These are phyloP conservation scores for Chionoecetes opilio DNA, from an alignment of 1,140 invertebrate species.

Conservation along the genomic window DNA sequence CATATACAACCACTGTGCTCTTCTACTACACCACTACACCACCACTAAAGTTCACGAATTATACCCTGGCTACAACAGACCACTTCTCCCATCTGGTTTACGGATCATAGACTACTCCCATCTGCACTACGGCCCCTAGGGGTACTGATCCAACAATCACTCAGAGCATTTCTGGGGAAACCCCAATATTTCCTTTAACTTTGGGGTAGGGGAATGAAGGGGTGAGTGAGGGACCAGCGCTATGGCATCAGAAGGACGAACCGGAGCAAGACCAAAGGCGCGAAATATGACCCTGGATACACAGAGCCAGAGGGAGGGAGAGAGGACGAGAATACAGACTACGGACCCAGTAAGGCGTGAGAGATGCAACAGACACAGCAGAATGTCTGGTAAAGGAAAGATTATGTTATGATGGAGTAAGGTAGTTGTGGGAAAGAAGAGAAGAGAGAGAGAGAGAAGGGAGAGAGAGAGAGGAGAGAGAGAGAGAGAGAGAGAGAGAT, in stretches of 20 bases:
- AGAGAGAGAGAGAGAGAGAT: background rate
- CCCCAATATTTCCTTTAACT: conserved; percentile 85
- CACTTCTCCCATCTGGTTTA: too few relatives aligned
- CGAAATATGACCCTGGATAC: conserved; percentile 89
- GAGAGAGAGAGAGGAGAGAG: background rate
- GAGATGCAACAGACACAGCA: too few relatives aligned
- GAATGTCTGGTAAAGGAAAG: background rate
- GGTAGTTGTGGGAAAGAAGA: background rate
- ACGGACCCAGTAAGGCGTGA: too few relatives aligned
- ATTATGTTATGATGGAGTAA: background rate
- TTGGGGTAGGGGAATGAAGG: conserved; percentile 95
- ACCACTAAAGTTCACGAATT: too few relatives aligned
- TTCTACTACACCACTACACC: too few relatives aligned
- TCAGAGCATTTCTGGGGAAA: too few relatives aligned
- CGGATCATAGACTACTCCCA: too few relatives aligned
- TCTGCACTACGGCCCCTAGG: too few relatives aligned
- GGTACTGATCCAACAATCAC: too few relatives aligned
- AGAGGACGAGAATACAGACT: background rate
- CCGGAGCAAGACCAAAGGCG: conserved; percentile 93
- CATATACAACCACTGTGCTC: too few relatives aligned
- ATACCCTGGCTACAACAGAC: too few relatives aligned
- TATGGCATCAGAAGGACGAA: conserved; percentile 92
- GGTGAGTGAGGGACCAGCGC: conserved; percentile 91
- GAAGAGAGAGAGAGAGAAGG: background rate
- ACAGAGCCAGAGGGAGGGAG: conserved; percentile 88